Evolutionary conservation across 1,140 invertebrate genomes (phyloP).

Genomic region (Lordiphosa collinella): DNA sequence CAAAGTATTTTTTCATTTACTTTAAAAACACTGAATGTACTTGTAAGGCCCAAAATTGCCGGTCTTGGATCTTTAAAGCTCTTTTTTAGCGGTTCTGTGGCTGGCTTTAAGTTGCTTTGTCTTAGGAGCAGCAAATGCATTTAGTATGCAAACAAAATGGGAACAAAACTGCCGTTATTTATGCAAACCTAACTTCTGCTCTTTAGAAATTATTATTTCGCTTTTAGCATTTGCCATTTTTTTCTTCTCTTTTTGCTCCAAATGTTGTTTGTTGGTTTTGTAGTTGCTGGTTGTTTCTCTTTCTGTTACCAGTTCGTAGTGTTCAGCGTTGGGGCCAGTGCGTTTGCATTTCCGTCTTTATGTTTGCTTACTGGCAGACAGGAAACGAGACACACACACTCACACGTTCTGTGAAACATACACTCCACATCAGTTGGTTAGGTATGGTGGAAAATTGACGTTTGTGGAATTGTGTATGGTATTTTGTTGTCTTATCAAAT

Average conservation of each 20-base stretch:
- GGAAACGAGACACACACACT: background rate
- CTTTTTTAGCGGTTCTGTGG: background rate
- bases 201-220: slow-evolving; percentile 75
- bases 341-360: slow-evolving; percentile 68
- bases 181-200: slow-evolving; percentile 73
- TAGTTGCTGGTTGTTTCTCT: slow-evolving; percentile 41
- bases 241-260: slow-evolving; percentile 23
- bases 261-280: slow-evolving; percentile 29
- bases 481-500: too few relatives aligned
- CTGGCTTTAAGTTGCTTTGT: slow-evolving; percentile 33
- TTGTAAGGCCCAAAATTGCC: too few relatives aligned
- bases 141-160: slow-evolving; percentile 62
- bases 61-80: slow-evolving; percentile 3
- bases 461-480: too few relatives aligned
- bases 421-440: too few relatives aligned
- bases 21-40: too few relatives aligned
- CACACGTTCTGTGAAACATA: background rate
- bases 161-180: slow-evolving; percentile 70
- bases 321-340: slow-evolving; percentile 13
- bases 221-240: slow-evolving; percentile 37
- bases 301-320: slow-evolving; percentile 51
- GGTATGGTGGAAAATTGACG: too few relatives aligned
- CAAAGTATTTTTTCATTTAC: too few relatives aligned
- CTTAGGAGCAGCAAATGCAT: slow-evolving; percentile 49
- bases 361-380: slow-evolving; percentile 45